Percentiles rank a stretch among this genome's conserved stretches.
phyloP scores from a whole-genome alignment of 2,888 invertebrate genomes.

The Asteroscopus sphinx region DNA sequence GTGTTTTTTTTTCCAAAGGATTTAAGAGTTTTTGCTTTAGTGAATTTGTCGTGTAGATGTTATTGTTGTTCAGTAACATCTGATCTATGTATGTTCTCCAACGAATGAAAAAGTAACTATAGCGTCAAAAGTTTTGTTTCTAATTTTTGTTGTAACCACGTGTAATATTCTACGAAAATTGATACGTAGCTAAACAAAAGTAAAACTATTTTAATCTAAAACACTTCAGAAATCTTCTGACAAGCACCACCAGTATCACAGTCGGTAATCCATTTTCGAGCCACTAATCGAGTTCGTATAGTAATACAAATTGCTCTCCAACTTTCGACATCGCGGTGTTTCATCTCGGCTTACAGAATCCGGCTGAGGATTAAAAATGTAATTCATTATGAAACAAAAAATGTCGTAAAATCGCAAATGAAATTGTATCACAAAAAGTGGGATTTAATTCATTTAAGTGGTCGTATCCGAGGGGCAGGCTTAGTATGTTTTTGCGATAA shows the following conservation, averaged over 20 bases:
- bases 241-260: neutral
- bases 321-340: conserved; percentile 39
- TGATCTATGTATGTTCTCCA: too few relatives aligned
- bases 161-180: too few relatives aligned
- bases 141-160: too few relatives aligned
- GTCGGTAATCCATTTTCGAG: conserved; percentile 15
- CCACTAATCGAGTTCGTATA: conserved; percentile 31
- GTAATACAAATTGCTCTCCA: conserved; percentile 46
- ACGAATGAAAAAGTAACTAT: too few relatives aligned
- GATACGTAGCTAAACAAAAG: too few relatives aligned
- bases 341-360: conserved; percentile 39
- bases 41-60: too few relatives aligned
- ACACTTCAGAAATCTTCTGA: conserved; percentile 1
- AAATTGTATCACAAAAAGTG: conserved; percentile 54
- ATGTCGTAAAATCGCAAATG: conserved; percentile 43
- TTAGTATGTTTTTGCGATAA: conserved; percentile 68
- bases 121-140: too few relatives aligned
- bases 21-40: too few relatives aligned
- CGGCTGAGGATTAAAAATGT: conserved; percentile 53
- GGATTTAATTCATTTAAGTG: conserved; percentile 82
- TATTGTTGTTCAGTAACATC: too few relatives aligned
- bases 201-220: too few relatives aligned
- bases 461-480: conserved; percentile 56
- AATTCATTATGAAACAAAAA: conserved; percentile 57
- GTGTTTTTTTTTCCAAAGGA: too few relatives aligned